phyloP scores from a whole-genome alignment of 2,113 vertebrate genomes.

The Nothobranchius furzeri region DNA sequence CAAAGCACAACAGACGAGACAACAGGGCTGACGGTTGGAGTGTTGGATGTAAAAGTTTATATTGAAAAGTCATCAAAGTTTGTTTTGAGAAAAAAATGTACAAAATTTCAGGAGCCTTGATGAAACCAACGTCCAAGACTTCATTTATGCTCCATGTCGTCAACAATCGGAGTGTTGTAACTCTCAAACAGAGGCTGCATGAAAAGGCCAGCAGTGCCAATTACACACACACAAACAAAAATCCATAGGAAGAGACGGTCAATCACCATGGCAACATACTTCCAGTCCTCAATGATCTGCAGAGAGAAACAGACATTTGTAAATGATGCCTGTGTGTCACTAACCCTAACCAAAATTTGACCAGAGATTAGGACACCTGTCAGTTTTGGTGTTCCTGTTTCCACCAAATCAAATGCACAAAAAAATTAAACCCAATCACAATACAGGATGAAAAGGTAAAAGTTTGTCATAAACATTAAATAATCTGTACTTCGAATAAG shows the following conservation, averaged over 20 bases:
- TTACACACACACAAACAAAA: conserved; percentile 80
- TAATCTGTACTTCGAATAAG: too few relatives aligned
- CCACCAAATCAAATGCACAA: too few relatives aligned
- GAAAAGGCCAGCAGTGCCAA: conserved; percentile 81
- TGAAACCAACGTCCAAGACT: conserved; percentile 26
- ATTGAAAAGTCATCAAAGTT: conserved; percentile 30
- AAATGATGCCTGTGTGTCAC: too few relatives aligned
- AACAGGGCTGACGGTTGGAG: neutral
- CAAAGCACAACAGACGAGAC: conserved; percentile 9
- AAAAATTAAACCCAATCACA: too few relatives aligned
- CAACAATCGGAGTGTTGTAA: conserved; percentile 73
- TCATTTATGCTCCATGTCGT: conserved; percentile 63
- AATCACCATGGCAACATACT: conserved; percentile 84
- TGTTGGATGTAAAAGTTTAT: conserved; percentile 27
- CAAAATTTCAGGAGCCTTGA: conserved; percentile 28
- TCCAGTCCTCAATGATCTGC: conserved; percentile 83
- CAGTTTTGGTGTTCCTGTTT: too few relatives aligned
- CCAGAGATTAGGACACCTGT: too few relatives aligned
- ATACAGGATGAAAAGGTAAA: too few relatives aligned
- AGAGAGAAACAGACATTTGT: conserved; percentile 12
- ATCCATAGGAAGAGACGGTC: conserved; percentile 83
- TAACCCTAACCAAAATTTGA: too few relatives aligned
- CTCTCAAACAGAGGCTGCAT: conserved; percentile 83
- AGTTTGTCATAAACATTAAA: too few relatives aligned
- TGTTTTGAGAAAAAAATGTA: conserved; percentile 8